These are phyloP conservation scores for Hypselothyrea guttata DNA, from an alignment of 2,888 invertebrate species.

Conservation along the genomic window DNA sequence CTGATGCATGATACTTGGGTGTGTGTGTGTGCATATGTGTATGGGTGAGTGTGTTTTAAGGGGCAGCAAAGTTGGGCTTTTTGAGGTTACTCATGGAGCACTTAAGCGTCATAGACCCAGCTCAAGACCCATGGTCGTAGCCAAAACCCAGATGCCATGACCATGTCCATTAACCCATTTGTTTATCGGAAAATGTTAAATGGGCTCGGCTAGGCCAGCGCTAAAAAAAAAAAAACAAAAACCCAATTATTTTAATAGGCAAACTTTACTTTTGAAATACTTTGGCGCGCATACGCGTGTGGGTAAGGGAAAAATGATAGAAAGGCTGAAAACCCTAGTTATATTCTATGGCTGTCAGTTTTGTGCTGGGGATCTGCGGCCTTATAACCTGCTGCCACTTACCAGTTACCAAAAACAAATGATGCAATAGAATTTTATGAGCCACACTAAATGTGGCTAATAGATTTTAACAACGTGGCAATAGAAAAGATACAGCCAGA, in stretches of 20 bases:
- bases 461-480: constrained; percentile 78
- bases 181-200: constrained; percentile 54
- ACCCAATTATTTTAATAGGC: constrained; percentile 64
- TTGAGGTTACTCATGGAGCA: constrained; percentile 33
- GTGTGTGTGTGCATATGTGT: constrained; percentile 2
- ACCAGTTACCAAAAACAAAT: constrained; percentile 70
- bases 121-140: constrained; percentile 1
- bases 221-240: too few species aligned
- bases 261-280: constrained; percentile 74
- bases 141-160: constrained; percentile 27
- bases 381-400: constrained; percentile 35
- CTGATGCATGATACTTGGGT: constrained; percentile 10
- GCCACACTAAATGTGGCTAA: constrained; percentile 78
- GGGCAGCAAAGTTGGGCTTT: constrained; percentile 18
- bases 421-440: constrained; percentile 78
- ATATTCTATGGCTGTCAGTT: constrained; percentile 1
- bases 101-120: constrained; percentile 31
- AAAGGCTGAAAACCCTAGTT: constrained; percentile 5
- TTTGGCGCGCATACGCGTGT: constrained; percentile 36
- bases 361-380: not conserved
- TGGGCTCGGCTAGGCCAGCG: constrained; percentile 17
- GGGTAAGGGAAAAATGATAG: constrained; percentile 45
- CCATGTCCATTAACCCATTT: constrained; percentile 71
- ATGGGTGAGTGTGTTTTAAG: constrained; percentile 19
- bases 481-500: constrained; percentile 74